Evolutionary conservation across 2,888 invertebrate species (phyloP).

Genomic region (Agriopis marginaria): DNA sequence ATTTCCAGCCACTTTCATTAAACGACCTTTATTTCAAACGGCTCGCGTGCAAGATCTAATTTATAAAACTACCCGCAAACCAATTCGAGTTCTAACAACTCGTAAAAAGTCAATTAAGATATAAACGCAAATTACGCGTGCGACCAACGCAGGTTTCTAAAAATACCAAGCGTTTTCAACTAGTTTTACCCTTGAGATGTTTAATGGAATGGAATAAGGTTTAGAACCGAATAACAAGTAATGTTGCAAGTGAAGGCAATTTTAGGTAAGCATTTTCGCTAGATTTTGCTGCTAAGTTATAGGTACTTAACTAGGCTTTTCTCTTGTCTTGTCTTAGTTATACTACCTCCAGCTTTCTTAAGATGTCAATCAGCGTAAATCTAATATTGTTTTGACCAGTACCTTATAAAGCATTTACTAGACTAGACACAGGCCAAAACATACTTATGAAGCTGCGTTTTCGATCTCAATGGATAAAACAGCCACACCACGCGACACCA

Average conservation of each 20-base stretch:
- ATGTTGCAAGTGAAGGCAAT: neutral
- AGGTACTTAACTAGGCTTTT: neutral
- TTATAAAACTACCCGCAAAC: conserved; percentile 69
- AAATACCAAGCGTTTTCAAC: conserved; percentile 29
- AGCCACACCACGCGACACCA: too few relatives aligned
- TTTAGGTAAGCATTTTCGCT: conserved; percentile 5
- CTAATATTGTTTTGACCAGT: neutral
- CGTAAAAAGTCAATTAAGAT: conserved; percentile 82
- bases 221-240: conserved; percentile 20
- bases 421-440: too few relatives aligned
- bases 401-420: neutral
- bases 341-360: neutral
- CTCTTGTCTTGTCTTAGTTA: conserved; percentile 4
- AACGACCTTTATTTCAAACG: conserved; percentile 45
- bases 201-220: conserved; percentile 16
- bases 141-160: conserved; percentile 49
- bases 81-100: conserved; percentile 76
- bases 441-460: too few relatives aligned
- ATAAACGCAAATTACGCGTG: conserved; percentile 70
- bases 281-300: conserved; percentile 31
- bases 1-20: conserved; percentile 43
- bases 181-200: conserved; percentile 3
- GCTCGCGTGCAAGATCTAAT: conserved; percentile 81
- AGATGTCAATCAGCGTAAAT: neutral
- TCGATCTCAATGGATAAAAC: too few relatives aligned